Evolutionary conservation across 1,140 invertebrate species (phyloP).

Genomic region (Belonocnema kinseyi): DNA sequence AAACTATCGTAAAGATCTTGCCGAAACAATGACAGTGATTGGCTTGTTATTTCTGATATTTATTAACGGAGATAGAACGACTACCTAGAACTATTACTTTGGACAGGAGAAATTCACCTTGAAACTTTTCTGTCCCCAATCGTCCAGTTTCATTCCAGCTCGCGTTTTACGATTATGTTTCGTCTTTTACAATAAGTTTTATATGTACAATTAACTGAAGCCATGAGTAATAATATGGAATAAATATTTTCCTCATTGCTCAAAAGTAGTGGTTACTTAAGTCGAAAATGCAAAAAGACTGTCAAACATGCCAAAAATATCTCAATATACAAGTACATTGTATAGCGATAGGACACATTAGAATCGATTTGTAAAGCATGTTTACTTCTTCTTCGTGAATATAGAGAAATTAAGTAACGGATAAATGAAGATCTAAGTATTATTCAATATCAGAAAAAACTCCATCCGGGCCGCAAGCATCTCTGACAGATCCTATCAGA

Average conservation of each 20-base stretch:
- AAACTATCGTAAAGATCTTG: slow-evolving; percentile 26
- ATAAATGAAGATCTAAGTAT: background rate
- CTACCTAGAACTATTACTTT: too few species aligned
- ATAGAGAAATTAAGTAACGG: background rate
- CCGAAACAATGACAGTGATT: slow-evolving; percentile 16
- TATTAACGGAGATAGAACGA: too few species aligned
- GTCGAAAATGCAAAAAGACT: background rate
- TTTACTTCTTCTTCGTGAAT: background rate
- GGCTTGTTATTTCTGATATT: background rate
- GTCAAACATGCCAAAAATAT: background rate
- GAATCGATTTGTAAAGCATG: background rate
- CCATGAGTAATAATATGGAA: too few species aligned
- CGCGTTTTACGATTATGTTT: too few species aligned
- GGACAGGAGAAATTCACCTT: too few species aligned
- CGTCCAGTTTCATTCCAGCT: too few species aligned
- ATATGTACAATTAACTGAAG: too few species aligned
- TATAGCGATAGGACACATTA: background rate
- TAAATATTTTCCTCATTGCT: too few species aligned
- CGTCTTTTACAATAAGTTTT: too few species aligned
- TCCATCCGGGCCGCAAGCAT: background rate
- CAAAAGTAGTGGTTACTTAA: too few species aligned
- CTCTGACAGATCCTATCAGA: background rate
- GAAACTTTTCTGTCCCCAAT: too few species aligned
- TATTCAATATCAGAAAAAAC: slow-evolving; percentile 16
- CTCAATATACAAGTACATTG: background rate